Base-by-base conservation (phyloP, 2,797 vertebrate species). In the Propithecus perrieri region DNA sequence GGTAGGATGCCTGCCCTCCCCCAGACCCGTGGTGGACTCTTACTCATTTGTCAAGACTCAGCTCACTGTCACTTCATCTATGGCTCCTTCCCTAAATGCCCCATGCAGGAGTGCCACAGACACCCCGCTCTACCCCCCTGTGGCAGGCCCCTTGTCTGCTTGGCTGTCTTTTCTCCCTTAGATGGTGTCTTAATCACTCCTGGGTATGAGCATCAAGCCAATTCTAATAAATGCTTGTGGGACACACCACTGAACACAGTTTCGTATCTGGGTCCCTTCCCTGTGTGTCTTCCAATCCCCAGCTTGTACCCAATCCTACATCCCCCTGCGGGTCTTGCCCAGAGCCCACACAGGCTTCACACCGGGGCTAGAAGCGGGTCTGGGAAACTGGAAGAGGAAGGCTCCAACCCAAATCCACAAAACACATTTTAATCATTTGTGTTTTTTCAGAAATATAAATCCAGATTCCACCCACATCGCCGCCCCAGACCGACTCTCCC, bases 381-480 rank as follows among this genome's bases (percentile, higher is more conserved):
- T 41, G 30, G 30, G 50, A 22, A 85, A 85, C 69, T 86, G 43
- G 26, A 67, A 5, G 22, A 9, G 2, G 53, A 59, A 38, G 4
- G 13, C 26, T 69, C 57, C 78, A 76, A 76, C 50, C 18, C 2
- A 83, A 92, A 76, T 69, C 17, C 78, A 5, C 41, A 75, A 89
- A 69, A 53, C 10, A 24, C 18, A 11, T 81, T 80, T 89, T 69
- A 57, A 69, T 69, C 13, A 89, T 46, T 46, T 69, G 15, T 43
- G 24, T 61, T 53, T 89, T 67, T 79, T 18, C 71, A 89, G 41
- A 93, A 79, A 85, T 80, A 46, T 13, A 85, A 92, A 43, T 76
- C 85, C 65, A 93, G 41, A 67, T 75, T 26, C 24, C n/a, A 67
- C 41, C 41, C 30, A 59, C 30, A 38, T n/a, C 4, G 3, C 30